Percentiles rank a stretch among this genome's conserved stretches.
Evolutionary conservation across 1,140 invertebrate species (phyloP).

Genomic region (Matsumurasca onukii): DNA sequence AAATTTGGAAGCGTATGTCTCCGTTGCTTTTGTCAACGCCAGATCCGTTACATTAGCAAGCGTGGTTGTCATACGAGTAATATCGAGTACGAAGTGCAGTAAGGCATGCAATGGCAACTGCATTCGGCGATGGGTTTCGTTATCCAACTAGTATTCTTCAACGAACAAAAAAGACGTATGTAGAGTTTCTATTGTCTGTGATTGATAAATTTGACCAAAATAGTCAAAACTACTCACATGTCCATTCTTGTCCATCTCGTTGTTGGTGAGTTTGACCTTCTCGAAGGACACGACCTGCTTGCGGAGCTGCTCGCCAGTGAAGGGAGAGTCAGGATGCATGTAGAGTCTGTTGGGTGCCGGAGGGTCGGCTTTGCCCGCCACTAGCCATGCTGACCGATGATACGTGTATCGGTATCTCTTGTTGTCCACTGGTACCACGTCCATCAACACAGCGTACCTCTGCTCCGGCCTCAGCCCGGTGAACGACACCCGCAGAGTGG

Average conservation of each 20-base stretch:
- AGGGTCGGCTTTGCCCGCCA: constrained; percentile 97
- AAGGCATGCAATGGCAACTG: too few species aligned
- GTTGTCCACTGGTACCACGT: constrained; percentile 96
- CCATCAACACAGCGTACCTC: constrained; percentile 90
- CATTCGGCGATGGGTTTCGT: too few species aligned
- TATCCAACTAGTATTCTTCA: too few species aligned
- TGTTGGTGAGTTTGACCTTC: constrained; percentile 99
- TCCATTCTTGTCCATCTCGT: constrained; percentile 90
- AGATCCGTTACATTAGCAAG: too few species aligned
- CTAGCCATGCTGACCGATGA: constrained; percentile 96
- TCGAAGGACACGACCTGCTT: constrained; percentile 99
- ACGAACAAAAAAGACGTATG: too few species aligned
- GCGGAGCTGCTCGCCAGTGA: constrained; percentile 90
- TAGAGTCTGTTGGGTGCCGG: constrained; percentile 92
- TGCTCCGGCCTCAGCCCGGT: constrained; percentile 70
- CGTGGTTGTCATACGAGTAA: too few species aligned
- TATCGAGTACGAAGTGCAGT: too few species aligned
- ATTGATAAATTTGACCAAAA: too few species aligned
- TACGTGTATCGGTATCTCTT: constrained; percentile 98
- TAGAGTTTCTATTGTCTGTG: too few species aligned
- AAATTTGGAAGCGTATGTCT: too few species aligned
- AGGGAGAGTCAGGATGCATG: constrained; percentile 96
- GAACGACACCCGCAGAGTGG: constrained; percentile 92
- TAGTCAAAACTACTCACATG: constrained; percentile 45
- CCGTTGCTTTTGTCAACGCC: too few species aligned